A percentile compares a stretch with the other conserved stretches of the same genome.
Evolutionary conservation across 2,888 invertebrate species (phyloP).

Genomic region (Heliconius ethilla): DNA sequence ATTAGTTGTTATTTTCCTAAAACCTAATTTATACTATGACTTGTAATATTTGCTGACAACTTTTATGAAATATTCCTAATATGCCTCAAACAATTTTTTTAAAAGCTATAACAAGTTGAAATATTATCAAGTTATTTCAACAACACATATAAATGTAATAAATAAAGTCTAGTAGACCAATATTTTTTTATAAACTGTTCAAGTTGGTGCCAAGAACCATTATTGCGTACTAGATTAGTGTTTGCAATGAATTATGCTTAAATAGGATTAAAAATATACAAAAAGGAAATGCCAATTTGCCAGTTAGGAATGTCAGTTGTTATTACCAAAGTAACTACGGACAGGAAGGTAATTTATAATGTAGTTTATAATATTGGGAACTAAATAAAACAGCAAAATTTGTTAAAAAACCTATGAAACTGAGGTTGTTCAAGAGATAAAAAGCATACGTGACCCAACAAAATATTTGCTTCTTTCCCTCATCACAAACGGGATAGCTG

Average conservation of each 20-base stretch:
- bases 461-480: slow-evolving; percentile 3
- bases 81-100: no score
- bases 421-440: not conserved
- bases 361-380: no score
- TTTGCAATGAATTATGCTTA: not conserved
- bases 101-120: no score
- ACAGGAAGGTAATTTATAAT: no score
- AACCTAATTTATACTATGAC: no score
- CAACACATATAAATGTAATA: not conserved
- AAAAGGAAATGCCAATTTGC: no score
- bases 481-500: slow-evolving; percentile 1
- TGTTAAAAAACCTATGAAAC: not conserved
- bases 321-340: not conserved
- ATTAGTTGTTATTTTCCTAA: no score
- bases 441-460: not conserved
- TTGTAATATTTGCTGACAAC: no score
- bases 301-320: not conserved
- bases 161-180: not conserved
- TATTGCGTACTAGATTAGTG: slow-evolving; percentile 5
- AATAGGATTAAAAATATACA: not conserved
- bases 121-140: no score
- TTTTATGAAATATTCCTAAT: no score
- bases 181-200: not conserved
- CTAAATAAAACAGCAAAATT: no score
- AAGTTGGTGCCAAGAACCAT: slow-evolving; percentile 4